Base-by-base conservation (phyloP, 2,113 vertebrate genomes). In the Panthera leo region DNA sequence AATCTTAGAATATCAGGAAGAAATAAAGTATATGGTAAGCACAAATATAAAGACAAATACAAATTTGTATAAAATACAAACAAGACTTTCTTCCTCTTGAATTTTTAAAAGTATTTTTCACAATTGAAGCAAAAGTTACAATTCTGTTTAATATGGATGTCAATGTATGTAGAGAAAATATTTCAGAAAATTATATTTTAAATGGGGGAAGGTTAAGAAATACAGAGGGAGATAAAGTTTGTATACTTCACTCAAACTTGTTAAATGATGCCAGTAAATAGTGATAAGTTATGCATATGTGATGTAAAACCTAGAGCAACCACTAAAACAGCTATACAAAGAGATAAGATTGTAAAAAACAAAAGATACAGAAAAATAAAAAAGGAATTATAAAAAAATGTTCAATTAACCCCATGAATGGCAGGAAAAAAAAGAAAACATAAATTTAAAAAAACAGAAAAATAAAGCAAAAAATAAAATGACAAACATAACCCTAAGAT, bases 81-180 rank as follows among this genome's bases (percentile, higher is more conserved):
- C 63, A 91, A 71, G 12, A 55, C 4, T 63, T 86, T 93, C 65
- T 29, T 73, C 55, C 31, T 85, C 21, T n/a, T 53, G 6, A 53
- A 21, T 84, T 85, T 92, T 85, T 63, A 63, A 86, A 94, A 68
- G 29, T 83, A 31, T 91, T 67, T 79, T 94, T 65, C 21, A 55
- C 29, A 36, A 75, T 61, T n/a, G 29, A 92, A 96, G 61, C 73
- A 96, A 97, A 94, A 92, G 65, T 39, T 75, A 36, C 18, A 70
- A 36, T 7, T 76, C 6, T 79, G 10, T 73, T 51, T 83, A 31
- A 65, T 86, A 7, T 39, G 29, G 16, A 45, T 53, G 3, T 85
- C 94, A 92, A 85, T 45, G 36, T 84, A 53, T 53, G 18, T 16
- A 70, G 58, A 88, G 51, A 36, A 92, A 61, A 55, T 45, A 63